Conservation (phyloP, 2,888 invertebrate species). For the Onthophagus sagittarius region DNA sequence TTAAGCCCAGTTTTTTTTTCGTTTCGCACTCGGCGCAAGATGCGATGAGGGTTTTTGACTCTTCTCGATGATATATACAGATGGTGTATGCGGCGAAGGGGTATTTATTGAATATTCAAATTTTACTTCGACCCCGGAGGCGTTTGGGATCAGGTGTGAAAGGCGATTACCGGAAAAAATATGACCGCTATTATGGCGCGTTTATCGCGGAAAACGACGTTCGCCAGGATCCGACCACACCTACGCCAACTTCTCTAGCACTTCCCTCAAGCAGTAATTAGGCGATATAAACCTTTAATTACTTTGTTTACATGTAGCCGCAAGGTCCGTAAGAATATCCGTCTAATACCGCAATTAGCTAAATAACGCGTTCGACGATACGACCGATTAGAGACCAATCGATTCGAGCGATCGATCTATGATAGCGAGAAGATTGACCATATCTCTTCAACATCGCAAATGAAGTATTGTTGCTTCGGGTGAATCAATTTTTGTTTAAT, state of each 20-base stretch:
- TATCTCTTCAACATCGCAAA: background rate
- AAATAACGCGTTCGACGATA: background rate
- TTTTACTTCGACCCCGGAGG: background rate
- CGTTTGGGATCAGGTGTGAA: background rate
- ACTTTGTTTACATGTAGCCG: background rate
- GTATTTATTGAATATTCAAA: background rate
- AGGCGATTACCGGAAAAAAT: background rate
- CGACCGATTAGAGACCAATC: background rate
- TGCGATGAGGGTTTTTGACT: background rate
- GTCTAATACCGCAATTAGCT: background rate
- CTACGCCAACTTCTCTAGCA: background rate
- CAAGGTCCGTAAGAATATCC: background rate
- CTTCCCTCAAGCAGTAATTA: background rate
- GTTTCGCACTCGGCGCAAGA: slow-evolving; percentile 10
- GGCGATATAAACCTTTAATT: background rate
- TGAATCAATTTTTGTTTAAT: background rate
- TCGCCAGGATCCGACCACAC: background rate
- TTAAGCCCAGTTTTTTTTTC: slow-evolving; percentile 38
- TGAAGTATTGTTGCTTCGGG: background rate
- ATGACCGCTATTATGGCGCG: background rate
- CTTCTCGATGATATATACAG: background rate
- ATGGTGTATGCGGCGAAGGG: background rate
- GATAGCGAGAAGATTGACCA: background rate
- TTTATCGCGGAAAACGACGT: background rate
- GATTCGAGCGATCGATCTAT: background rate